A percentile compares a stretch with the other conserved stretches of the same genome.
Evolutionary conservation across 2,888 invertebrate species (phyloP).

Genomic region (Melinaea marsaeus): DNA sequence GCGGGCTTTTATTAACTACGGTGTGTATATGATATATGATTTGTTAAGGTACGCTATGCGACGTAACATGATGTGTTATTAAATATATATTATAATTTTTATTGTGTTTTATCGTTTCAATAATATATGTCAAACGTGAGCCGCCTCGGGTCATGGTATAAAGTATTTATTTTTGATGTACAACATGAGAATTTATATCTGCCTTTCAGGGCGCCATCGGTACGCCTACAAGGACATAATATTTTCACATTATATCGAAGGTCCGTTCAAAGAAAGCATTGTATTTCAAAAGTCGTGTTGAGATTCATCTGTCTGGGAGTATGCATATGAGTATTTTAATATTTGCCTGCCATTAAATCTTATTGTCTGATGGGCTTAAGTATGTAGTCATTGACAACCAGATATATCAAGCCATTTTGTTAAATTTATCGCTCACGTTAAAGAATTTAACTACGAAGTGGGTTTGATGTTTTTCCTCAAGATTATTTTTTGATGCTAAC

Average conservation of each 20-base stretch:
- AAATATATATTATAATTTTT: slow-evolving; percentile 29
- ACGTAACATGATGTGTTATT: slow-evolving; percentile 30
- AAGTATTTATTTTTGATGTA: slow-evolving; percentile 33
- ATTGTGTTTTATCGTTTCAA: slow-evolving; percentile 20
- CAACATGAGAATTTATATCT: slow-evolving; percentile 44
- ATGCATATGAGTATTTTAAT: slow-evolving; percentile 64
- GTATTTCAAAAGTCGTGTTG: slow-evolving; percentile 71
- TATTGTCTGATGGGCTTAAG: slow-evolving; percentile 63
- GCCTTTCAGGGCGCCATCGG: slow-evolving; percentile 54
- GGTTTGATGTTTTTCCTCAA: slow-evolving; percentile 31
- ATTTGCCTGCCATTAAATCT: slow-evolving; percentile 66
- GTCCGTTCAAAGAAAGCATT: slow-evolving; percentile 56
- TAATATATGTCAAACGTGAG: slow-evolving; percentile 23
- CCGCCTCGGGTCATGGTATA: slow-evolving; percentile 28
- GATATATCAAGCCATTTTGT: slow-evolving; percentile 56
- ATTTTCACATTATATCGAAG: slow-evolving; percentile 54
- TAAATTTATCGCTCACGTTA: slow-evolving; percentile 56
- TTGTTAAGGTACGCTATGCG: slow-evolving; percentile 46
- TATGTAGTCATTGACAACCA: slow-evolving; percentile 55
- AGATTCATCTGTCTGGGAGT: slow-evolving; percentile 67
- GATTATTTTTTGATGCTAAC: slow-evolving; percentile 47
- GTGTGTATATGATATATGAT: slow-evolving; percentile 62
- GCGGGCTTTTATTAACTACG: slow-evolving; percentile 57
- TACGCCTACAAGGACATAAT: slow-evolving; percentile 62
- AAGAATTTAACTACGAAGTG: slow-evolving; percentile 22